Conservation (phyloP, 2,888 invertebrate species). For the Venustoraphidia nigricollis region DNA sequence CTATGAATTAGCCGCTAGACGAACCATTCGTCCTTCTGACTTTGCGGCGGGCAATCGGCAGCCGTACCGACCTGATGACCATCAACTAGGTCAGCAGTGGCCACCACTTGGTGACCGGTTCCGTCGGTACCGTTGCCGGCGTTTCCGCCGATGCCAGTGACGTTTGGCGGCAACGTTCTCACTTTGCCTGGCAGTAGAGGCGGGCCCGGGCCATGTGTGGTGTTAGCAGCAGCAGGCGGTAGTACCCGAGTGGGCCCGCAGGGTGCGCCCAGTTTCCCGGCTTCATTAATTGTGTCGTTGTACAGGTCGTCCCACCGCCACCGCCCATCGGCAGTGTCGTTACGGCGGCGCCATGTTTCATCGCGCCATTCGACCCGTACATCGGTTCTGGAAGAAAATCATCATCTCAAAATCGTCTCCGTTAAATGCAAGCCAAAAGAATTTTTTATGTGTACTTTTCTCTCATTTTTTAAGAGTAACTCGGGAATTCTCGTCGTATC, state of each 20-base stretch:
- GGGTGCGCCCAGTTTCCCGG: conserved; percentile 95
- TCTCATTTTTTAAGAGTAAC: too few species aligned
- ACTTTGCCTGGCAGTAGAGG: conserved; percentile 60
- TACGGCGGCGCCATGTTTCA: conserved; percentile 39
- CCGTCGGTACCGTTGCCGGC: conserved; percentile 25
- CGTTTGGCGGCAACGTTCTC: conserved; percentile 31
- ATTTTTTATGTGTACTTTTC: too few species aligned
- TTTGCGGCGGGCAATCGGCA: conserved; percentile 35
- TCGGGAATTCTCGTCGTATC: too few species aligned
- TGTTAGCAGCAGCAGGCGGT: conserved; percentile 22
- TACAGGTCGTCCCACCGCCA: conserved; percentile 25
- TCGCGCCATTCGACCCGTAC: conserved; percentile 57
- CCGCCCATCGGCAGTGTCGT: conserved; percentile 32
- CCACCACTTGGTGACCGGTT: conserved; percentile 22
- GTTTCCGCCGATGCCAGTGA: conserved; percentile 23
- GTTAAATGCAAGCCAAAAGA: too few species aligned
- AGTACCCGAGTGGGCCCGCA: conserved; percentile 57
- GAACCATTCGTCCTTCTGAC: conserved; percentile 85
- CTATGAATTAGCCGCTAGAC: conserved; percentile 45
- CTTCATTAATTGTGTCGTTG: conserved; percentile 38
- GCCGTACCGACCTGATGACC: conserved; percentile 7
- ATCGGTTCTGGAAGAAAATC: conserved; percentile 35
- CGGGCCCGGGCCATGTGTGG: conserved; percentile 56
- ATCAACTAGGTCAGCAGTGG: conserved; percentile 34
- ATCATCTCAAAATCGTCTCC: too few species aligned